Conservation (phyloP, 2,888 invertebrate genomes). For the Mythimna impura region DNA sequence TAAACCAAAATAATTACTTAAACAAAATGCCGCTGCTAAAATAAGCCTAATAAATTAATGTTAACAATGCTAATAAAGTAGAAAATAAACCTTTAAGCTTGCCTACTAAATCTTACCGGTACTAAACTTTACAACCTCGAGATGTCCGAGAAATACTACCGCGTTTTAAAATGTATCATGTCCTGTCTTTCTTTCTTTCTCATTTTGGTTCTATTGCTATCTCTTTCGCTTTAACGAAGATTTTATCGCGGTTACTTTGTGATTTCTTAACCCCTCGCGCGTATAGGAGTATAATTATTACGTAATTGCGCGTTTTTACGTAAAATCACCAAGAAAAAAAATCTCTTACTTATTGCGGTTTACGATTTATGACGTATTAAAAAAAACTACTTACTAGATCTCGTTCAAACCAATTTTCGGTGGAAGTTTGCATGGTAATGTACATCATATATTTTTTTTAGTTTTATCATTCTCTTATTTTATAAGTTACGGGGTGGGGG, state of each 20-base stretch:
- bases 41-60: slow-evolving; percentile 26
- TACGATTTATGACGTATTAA: no score
- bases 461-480: no score
- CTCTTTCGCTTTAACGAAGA: not conserved
- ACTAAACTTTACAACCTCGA: slow-evolving; percentile 24
- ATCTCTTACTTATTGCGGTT: no score
- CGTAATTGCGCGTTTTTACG: no score
- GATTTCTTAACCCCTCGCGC: not conserved
- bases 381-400: no score
- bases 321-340: no score
- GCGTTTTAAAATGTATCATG: slow-evolving; percentile 4
- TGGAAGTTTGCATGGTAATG: no score
- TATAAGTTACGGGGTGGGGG: no score
- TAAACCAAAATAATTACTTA: slow-evolving; percentile 16
- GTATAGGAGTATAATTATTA: no score
- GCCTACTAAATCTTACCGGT: slow-evolving; percentile 25
- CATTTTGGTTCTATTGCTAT: not conserved
- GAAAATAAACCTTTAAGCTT: slow-evolving; percentile 34
- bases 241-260: not conserved
- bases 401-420: no score
- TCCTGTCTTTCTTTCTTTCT: not conserved
- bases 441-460: no score
- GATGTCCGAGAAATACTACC: slow-evolving; percentile 17
- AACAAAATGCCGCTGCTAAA: slow-evolving; percentile 6
- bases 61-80: slow-evolving; percentile 42